Percentiles rank a stretch among this genome's conserved stretches.
These are phyloP conservation scores for Spinus pinus DNA, from an alignment of 2,797 vertebrate species.

Conservation along the genomic window DNA sequence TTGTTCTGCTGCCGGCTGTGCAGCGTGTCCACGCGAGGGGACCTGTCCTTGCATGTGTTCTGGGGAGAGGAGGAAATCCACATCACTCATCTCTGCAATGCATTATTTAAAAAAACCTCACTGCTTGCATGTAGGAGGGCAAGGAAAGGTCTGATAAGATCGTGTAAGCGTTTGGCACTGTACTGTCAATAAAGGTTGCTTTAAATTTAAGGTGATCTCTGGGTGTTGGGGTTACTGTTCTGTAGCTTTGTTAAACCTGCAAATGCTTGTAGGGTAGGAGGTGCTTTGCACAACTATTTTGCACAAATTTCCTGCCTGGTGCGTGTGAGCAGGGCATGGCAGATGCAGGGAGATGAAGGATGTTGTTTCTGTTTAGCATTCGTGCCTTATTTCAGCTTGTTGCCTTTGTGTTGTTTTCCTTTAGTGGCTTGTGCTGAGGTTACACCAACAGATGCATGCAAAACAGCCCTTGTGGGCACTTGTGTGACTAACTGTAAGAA, in stretches of 20 bases:
- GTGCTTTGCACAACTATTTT: not conserved
- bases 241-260: not conserved
- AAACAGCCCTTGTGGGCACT: not conserved
- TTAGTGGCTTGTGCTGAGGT: not conserved
- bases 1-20: not conserved
- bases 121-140: not conserved
- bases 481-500: not conserved
- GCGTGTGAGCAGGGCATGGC: not conserved
- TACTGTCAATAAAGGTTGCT: not conserved
- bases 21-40: rapidly evolving
- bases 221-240: not conserved
- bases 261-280: not conserved
- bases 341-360: not conserved
- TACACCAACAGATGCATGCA: not conserved
- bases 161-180: not conserved
- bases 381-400: not conserved
- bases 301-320: not conserved
- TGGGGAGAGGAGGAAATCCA: not conserved
- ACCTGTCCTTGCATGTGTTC: not conserved
- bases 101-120: rapidly evolving
- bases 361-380: not conserved
- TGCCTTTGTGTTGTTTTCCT: not conserved
- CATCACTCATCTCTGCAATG: not conserved
- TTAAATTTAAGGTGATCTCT: not conserved
- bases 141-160: not conserved